Percentiles rank a stretch among this genome's conserved stretches.
These are phyloP conservation scores for Mellivora capensis DNA, from an alignment of 2,113 vertebrate genomes.

Conservation along the genomic window DNA sequence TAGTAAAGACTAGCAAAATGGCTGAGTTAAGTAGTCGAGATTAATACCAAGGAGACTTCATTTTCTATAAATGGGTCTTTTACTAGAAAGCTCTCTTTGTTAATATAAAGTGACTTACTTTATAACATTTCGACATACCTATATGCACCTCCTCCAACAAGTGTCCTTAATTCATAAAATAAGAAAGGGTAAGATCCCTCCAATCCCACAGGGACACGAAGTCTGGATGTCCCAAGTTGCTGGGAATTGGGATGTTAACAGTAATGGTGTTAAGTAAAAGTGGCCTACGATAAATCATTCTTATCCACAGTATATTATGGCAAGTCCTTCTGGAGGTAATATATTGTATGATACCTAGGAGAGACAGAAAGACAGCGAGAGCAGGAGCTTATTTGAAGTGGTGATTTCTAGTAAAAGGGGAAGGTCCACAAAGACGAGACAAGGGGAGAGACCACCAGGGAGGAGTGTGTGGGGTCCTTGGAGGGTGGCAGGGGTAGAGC, in stretches of 20 bases:
- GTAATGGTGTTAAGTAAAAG: background rate
- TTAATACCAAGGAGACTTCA: background rate
- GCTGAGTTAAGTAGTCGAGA: background rate
- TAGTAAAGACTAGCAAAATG: conserved; percentile 4
- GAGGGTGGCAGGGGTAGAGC: rapidly evolving
- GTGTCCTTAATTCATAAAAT: background rate
- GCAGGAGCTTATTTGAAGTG: background rate
- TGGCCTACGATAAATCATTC: background rate
- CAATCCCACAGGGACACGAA: background rate
- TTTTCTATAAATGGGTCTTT: background rate
- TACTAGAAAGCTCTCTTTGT: background rate
- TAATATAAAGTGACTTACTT: background rate
- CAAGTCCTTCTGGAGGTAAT: background rate
- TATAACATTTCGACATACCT: background rate
- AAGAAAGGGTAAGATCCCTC: background rate
- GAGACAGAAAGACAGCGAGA: background rate
- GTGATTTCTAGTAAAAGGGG: background rate
- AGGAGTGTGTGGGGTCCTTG: background rate
- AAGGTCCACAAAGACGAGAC: background rate
- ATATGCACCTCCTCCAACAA: background rate
- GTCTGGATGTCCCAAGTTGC: background rate
- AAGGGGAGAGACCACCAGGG: background rate
- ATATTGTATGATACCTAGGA: background rate
- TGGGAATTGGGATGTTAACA: background rate
- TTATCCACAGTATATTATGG: background rate